Evolutionary conservation across 2,113 vertebrate species (phyloP).

Genomic region (Corythornis vintsioides): DNA sequence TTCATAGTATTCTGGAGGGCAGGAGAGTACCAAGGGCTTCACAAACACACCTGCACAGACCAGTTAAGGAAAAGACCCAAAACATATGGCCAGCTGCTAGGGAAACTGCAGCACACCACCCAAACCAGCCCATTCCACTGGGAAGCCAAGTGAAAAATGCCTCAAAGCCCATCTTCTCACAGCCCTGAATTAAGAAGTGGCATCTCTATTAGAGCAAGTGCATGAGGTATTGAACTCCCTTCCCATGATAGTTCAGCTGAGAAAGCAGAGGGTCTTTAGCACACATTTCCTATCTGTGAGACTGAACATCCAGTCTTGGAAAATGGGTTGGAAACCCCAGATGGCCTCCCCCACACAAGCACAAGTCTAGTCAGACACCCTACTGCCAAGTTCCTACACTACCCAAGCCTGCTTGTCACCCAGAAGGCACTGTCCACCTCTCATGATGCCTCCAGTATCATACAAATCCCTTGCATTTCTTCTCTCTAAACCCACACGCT

Average conservation of each 20-base stretch:
- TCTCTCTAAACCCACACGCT: not conserved
- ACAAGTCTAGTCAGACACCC: not conserved
- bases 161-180: not conserved
- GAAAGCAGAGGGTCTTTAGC: not conserved
- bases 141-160: not conserved
- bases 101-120: not conserved
- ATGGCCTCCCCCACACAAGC: not conserved
- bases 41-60: conserved; percentile 84
- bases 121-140: not conserved
- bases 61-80: conserved; percentile 77
- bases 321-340: not conserved
- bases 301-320: not conserved
- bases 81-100: not conserved
- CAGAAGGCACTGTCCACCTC: not conserved
- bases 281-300: not conserved
- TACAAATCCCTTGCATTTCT: not conserved
- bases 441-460: not conserved
- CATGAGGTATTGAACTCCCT: not conserved
- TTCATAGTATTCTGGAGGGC: conserved; percentile 88
- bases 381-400: not conserved
- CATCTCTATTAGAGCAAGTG: not conserved
- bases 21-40: conserved; percentile 89
- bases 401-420: not conserved
- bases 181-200: not conserved
- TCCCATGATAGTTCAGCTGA: not conserved